Evolutionary conservation across 1,140 invertebrate genomes (phyloP), one percentile per base, ranked within the genome.

Genomic region (Trachymyrmex cornetzi): DNA sequence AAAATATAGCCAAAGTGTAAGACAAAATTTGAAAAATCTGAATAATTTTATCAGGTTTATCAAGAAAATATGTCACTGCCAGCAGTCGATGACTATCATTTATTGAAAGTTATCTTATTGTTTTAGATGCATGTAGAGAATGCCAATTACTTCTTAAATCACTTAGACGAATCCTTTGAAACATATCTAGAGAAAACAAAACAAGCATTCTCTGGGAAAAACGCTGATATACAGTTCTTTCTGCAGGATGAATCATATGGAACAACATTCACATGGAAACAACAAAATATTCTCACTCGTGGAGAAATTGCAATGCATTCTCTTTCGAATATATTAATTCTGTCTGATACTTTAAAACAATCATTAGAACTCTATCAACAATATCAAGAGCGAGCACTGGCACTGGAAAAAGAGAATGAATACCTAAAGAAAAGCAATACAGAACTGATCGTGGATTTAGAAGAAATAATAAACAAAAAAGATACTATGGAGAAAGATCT

Each of bases 121-220:
- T 91, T 91, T 11, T 27, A 91, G 90, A 89, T 91, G 87, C 2
- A 12, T 19, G 34, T 0, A 19, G 24, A 82, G 27, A 61, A 71
- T 27, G 57, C 89, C 11, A 53, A 89, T 34, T 79, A 79, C 16
- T 91, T 79, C 61, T 66, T 79, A 11, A 0, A 57, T 2, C 34
- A 87, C 61, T 59, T 91, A 38, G 75, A 61, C 0, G 91, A 90
- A 59, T 67, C 89, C 0, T 55, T 69, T 44, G 50, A 89, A 16
- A 59, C 53, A 9, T 93, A 92, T 77, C 0, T 92, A 0, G 9
- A 87, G 24, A 87, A 92, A 27, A 90, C 86, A 0, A 87, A 88
- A 64, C 48, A 86, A 24, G 87, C 85, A 9, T 82, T 93, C 44
- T 82, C 72, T 38, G 89, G 88, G 0, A 85, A 88, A 34, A 67